Conservation (phyloP, 2,113 vertebrate species). For the Mirounga angustirostris region DNA sequence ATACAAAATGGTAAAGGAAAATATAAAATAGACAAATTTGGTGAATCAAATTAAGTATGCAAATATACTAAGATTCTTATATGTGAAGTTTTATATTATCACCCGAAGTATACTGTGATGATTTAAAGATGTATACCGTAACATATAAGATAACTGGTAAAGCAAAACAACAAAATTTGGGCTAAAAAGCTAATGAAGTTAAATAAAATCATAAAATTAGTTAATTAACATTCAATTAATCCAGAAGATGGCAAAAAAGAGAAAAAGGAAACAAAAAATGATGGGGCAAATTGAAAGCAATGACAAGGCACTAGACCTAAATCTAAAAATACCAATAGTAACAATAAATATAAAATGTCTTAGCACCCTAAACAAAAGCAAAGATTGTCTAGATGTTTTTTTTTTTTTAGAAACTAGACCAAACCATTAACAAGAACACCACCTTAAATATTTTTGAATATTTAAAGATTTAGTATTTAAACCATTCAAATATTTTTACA, state of each 20-base stretch:
- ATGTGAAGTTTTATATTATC: neutral
- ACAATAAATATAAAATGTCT: neutral
- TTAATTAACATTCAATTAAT: neutral
- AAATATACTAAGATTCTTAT: neutral
- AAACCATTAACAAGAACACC: neutral
- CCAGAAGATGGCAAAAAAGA: neutral
- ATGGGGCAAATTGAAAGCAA: neutral
- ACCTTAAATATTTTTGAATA: constrained; percentile 20
- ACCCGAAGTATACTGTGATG: neutral
- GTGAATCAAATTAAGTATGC: neutral
- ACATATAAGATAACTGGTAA: neutral
- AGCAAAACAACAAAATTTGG: neutral
- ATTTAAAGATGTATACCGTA: neutral
- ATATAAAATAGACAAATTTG: neutral
- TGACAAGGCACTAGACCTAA: neutral
- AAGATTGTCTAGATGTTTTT: neutral
- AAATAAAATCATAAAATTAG: neutral
- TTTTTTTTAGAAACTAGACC: neutral
- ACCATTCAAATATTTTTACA: constrained; percentile 12
- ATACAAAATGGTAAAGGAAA: neutral
- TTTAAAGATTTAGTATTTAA: neutral
- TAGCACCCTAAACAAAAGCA: neutral
- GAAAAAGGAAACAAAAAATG: neutral
- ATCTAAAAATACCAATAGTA: neutral
- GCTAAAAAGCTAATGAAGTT: neutral